Evolutionary conservation across 2,888 invertebrate species (phyloP).

Genomic region (Monochamus alternatus): DNA sequence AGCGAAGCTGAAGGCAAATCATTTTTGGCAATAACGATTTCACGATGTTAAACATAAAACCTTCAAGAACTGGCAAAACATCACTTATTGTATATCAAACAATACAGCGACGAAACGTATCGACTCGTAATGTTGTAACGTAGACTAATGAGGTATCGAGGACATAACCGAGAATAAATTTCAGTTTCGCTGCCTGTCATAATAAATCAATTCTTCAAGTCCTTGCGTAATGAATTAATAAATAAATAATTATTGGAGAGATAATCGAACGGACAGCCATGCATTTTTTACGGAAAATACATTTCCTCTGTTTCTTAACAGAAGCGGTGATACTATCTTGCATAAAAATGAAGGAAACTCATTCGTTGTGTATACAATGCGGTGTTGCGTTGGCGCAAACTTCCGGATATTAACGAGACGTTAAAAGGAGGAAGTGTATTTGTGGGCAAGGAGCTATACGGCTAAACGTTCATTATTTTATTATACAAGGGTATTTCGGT

Average conservation of each 20-base stretch:
- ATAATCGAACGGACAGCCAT: not conserved
- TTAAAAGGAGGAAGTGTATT: constrained; percentile 1
- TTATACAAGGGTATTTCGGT: not conserved
- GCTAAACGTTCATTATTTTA: constrained; percentile 2
- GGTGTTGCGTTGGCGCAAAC: constrained; percentile 13
- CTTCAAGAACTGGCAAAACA: too few relatives aligned
- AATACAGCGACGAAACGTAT: too few relatives aligned
- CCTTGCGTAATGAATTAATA: constrained; percentile 20
- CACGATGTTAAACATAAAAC: too few relatives aligned
- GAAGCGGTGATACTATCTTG: constrained; percentile 33
- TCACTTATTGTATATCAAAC: too few relatives aligned
- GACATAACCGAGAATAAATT: constrained; percentile 22
- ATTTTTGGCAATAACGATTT: not conserved
- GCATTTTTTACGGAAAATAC: constrained; percentile 27
- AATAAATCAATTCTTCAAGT: constrained; percentile 29
- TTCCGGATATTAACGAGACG: constrained; percentile 29
- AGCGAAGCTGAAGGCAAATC: not conserved
- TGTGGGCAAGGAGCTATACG: not conserved
- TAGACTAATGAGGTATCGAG: constrained; percentile 20
- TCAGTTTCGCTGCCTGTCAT: constrained; percentile 1
- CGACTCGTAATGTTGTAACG: not conserved
- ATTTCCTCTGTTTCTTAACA: constrained; percentile 31
- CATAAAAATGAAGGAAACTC: constrained; percentile 38
- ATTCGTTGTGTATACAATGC: constrained; percentile 21
- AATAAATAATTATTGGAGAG: not conserved